A percentile compares a stretch with the other conserved stretches of the same genome.
Evolutionary conservation across 2,113 vertebrate species (phyloP).

Genomic region (Hippocampus abdominalis): DNA sequence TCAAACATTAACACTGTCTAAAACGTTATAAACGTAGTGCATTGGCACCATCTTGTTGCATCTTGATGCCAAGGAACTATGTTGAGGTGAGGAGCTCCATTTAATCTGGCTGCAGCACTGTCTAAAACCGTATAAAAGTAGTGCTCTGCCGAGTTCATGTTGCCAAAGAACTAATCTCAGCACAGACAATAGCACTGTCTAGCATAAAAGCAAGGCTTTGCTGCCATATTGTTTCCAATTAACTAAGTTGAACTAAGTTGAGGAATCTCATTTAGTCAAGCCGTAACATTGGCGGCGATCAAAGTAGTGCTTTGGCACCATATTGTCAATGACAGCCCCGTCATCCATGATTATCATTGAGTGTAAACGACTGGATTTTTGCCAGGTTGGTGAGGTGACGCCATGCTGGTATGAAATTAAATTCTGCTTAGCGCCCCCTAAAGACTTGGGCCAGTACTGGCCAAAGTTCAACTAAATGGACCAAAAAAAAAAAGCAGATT

Average conservation of each 20-base stretch:
- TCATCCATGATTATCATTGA: too few species aligned
- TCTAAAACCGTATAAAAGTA: not conserved
- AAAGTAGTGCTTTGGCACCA: too few species aligned
- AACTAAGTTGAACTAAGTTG: not conserved
- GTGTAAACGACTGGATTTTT: too few species aligned
- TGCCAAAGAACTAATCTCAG: too few species aligned
- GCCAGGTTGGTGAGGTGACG: not conserved
- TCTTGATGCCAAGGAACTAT: not conserved
- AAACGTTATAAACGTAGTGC: too few species aligned
- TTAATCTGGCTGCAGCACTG: not conserved
- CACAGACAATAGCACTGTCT: too few species aligned
- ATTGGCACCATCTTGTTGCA: not conserved
- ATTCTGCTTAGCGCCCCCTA: not conserved
- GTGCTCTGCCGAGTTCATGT: not conserved
- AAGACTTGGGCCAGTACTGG: too few species aligned
- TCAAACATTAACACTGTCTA: too few species aligned
- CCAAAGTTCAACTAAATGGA: slow-evolving; percentile 27
- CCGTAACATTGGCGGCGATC: too few species aligned
- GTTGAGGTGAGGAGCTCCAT: not conserved
- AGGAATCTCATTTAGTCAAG: not conserved
- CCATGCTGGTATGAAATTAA: not conserved
- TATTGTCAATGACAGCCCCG: too few species aligned
- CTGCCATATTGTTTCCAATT: not conserved
- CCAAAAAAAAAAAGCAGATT: slow-evolving; percentile 47
- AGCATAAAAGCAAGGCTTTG: not conserved